Conservation (phyloP, 2,113 vertebrate species). For the Zapornia atra region DNA sequence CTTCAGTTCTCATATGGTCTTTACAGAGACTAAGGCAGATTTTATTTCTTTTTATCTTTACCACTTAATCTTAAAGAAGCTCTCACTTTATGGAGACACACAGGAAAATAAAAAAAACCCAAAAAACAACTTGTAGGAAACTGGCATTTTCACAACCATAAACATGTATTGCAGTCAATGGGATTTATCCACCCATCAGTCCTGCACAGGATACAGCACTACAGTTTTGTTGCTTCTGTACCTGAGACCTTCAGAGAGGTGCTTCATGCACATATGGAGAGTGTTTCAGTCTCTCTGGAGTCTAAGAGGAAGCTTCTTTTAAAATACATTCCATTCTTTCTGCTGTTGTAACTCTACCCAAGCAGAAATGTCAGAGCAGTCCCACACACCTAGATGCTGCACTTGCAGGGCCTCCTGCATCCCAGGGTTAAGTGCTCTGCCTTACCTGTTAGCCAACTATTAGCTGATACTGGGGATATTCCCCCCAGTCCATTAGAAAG, state of each 20-base stretch:
- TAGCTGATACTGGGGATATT: background rate
- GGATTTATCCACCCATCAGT: background rate
- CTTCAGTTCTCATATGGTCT: background rate
- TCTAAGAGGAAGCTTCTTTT: background rate
- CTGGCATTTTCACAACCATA: background rate
- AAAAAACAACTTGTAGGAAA: background rate
- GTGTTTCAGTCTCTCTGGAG: background rate
- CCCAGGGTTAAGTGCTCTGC: background rate
- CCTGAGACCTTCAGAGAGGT: background rate
- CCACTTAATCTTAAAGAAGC: background rate
- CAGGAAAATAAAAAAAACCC: background rate
- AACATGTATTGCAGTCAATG: background rate
- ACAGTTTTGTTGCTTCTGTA: background rate
- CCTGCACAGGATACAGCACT: background rate
- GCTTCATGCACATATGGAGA: background rate
- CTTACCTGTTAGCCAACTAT: background rate
- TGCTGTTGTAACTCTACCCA: background rate
- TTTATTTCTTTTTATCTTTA: background rate
- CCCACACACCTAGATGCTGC: accelerated
- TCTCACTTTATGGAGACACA: background rate
- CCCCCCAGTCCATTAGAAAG: background rate
- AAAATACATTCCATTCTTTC: background rate
- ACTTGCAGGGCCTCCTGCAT: background rate
- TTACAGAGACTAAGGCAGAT: background rate
- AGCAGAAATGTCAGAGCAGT: accelerated